These are phyloP conservation scores for Holothuria glaberrima DNA, from an alignment of 35 echinoderm and acorn worm species.

Conservation along the genomic window DNA sequence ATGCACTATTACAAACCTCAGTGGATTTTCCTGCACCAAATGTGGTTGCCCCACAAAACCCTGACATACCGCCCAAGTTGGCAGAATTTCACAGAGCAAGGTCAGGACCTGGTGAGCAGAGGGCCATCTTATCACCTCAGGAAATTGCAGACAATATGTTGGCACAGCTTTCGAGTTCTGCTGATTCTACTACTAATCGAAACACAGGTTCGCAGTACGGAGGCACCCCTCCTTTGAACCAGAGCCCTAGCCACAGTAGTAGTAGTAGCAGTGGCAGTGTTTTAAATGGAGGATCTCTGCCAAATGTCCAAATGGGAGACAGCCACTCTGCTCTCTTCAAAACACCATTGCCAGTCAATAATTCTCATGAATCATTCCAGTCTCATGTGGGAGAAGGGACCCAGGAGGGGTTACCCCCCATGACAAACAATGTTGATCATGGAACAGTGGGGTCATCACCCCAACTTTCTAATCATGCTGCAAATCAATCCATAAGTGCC, in stretches of 20 bases:
- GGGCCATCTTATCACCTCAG: conserved; percentile 92
- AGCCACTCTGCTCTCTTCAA: conserved; percentile 67
- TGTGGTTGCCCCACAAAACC: conserved; percentile 86
- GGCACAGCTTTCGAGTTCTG: conserved; percentile 75
- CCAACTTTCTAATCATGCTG: conserved; percentile 7
- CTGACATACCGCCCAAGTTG: conserved; percentile 94
- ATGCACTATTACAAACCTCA: conserved; percentile 61
- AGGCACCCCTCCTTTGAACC: conserved; percentile 19
- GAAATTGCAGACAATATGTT: conserved; percentile 98
- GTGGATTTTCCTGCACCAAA: conserved; percentile 93
- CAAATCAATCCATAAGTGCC: conserved; percentile 61
- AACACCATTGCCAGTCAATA: conserved; percentile 76
- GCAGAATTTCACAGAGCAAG: conserved; percentile 88
- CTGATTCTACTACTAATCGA: neutral
- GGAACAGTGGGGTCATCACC: conserved; percentile 6
- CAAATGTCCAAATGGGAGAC: neutral
- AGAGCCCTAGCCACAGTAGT: conserved; percentile 48
- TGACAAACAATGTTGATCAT: neutral
- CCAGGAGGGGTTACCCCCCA: neutral
- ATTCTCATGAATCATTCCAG: conserved; percentile 75
- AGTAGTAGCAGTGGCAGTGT: conserved; percentile 14
- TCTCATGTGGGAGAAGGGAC: neutral
- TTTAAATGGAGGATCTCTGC: conserved; percentile 29
- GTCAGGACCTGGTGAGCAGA: conserved; percentile 67
- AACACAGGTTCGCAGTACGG: conserved; percentile 49